Base-by-base conservation (phyloP, 1,140 invertebrate species). In the Lineus longissimus region DNA sequence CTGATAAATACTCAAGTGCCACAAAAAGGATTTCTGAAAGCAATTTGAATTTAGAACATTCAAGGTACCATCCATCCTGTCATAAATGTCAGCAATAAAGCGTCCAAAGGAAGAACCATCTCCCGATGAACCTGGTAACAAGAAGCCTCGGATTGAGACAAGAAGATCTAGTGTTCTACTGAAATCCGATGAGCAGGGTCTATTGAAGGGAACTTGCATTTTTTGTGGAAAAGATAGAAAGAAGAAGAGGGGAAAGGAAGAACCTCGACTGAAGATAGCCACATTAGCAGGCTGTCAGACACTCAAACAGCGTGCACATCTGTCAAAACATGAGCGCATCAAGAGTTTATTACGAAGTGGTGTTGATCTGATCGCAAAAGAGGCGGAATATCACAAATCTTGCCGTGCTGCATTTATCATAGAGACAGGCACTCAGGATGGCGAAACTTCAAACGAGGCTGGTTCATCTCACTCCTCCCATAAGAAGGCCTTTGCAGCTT, bases 351-450 rank as follows among this genome's bases (percentile, higher is more conserved):
- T 36, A 7, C 15, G 33, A 36, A 30, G 30, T 56, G 47, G 31
- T 23, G 61, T 62, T 33, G 63, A 64, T 27, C 63, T 64, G 19
- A 64, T 43, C 22, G 63, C 63, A 11, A 59, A 64, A 60, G 56
- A 64, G 31, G 58, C 63, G 1, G 22, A 64, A 45, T 64, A 64
- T 40, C 63, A 64, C 22, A 64, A 59, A 54, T 47, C 45, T 30
- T 64, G 58, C 30, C 17, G 55, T n/a, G 17, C 4, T n/a, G 19
- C 2, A 36, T 57, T 57, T 23, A 22, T 36, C 17, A 36, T 2
- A 27, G 55, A 59, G 19, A 25, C 22, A 25, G 55, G 43, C 30
- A 27, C 23, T 27, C n/a, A n/a, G n/a, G 2, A 15, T 17, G 30
- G 2, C 2, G 22, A 27, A 29, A 51, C 2, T 17, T 13, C 41